Evolutionary conservation across 1,140 invertebrate species (phyloP), one percentile per base, ranked within the genome.

Genomic region (Lycorma delicatula): DNA sequence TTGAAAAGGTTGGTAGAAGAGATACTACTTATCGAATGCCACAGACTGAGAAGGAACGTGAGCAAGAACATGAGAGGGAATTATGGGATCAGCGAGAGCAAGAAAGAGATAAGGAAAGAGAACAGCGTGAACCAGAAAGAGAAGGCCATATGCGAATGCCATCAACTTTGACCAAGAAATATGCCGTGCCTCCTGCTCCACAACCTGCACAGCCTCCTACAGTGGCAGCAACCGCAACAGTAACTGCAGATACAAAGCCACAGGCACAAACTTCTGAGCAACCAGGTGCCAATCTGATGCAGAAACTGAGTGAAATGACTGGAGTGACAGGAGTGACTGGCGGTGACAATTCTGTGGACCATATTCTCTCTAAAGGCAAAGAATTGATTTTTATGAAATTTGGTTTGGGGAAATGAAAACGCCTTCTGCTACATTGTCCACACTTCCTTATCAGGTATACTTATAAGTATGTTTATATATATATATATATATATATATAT

Each of bases 351-450:
- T 62, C 63, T 12, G 69, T 70, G 16, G 73, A 73, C 58, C 69
- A 72, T 53, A 88, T 91, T 56, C 76, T 91, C 31, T 90, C 89
- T 63, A 92, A 92, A 74, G 89, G 89, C 62, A 91, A 92, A 75
- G 89, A 91, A 75, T 79, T 89, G 31, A 90, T 91, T 68, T 92
- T 92, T 72, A 91, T 91, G 81, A 91, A 91, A 77, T 92, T 92
- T 69, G 89, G 89, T 50, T 77, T 91, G 60, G 87, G 86, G 65
- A 85, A 85, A 84, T 85, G 84, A 83, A 79, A 77, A 50, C 16
- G 20, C 18, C 23, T 48, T 47, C 27, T 28, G 47, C 49, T 49
- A 54, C 50, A 50, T 57, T 47, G 46, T 57, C 60, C 41, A 20
- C 41, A 44, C n/a, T n/a, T n/a, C n/a, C n/a, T n/a, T n/a, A n/a